Evolutionary conservation across 1,140 invertebrate genomes (phyloP).

Genomic region (Littorina saxatilis): DNA sequence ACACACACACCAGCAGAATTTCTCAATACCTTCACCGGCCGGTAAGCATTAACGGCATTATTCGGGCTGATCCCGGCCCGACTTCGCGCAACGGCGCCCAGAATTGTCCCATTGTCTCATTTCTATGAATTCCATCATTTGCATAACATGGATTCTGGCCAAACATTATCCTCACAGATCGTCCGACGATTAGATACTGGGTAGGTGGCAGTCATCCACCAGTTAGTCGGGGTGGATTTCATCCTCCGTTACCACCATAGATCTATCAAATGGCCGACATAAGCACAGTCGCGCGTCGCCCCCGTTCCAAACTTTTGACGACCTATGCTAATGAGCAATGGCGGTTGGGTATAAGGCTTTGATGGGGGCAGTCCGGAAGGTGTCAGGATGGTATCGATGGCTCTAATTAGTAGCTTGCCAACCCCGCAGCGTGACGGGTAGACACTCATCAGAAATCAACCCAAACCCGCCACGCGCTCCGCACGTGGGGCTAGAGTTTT

Average conservation of each 20-base stretch:
- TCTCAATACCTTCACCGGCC: neutral
- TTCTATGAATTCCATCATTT: neutral
- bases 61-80: too few relatives aligned
- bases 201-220: neutral
- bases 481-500: too few relatives aligned
- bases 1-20: neutral
- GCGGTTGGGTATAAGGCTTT: neutral
- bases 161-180: neutral
- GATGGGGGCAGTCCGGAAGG: neutral
- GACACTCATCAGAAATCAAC: too few relatives aligned
- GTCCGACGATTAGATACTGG: neutral
- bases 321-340: neutral
- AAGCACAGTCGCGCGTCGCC: neutral
- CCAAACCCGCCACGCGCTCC: too few relatives aligned
- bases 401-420: neutral
- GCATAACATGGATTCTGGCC: neutral
- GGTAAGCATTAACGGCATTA: too few relatives aligned
- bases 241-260: neutral
- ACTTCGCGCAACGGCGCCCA: too few relatives aligned
- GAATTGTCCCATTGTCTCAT: too few relatives aligned
- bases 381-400: neutral
- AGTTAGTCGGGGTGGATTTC: neutral
- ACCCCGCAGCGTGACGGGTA: neutral
- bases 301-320: neutral
- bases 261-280: slow-evolving; percentile 13